Evolutionary conservation across 35 echinoderm and acorn worm species (phyloP), one percentile per base, ranked within the genome.

Genomic region (Apostichopus japonicus): DNA sequence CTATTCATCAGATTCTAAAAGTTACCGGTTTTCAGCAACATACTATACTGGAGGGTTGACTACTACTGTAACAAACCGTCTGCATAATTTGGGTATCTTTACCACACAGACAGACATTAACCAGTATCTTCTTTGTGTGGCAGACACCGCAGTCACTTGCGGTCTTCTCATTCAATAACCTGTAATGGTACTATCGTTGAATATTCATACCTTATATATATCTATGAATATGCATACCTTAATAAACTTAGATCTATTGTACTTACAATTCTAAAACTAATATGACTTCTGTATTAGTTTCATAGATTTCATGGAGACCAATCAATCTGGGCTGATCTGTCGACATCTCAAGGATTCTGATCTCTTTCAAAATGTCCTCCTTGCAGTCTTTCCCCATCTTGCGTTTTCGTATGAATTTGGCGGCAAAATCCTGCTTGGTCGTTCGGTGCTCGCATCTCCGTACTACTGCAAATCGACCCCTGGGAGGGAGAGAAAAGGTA

Each of bases 211-310:
- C 33, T 44, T 44, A 44, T 44, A 44, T 1, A 33, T 44, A 3
- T 44, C n/a, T n/a, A n/a, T n/a, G n/a, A n/a, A 44, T 44, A 44
- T 44, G 2, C 33, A 44, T 44, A 44, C 33, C 33, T 3, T 44
- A 44, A 44, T 44, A 44, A 0, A 44, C 33, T 13, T 61, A 61
- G 1, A 10, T n/a, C 76, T 87, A 59, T 6, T 5, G 15, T 84
- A 97, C 97, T 99, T 95, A 99, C 97, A 93, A 99, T 95, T 99
- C 97, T 86, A 99, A 80, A 56, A 99, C 97, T 11, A 99, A 73
- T 16, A 99, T 99, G 73, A 99, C 93, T 55, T 99, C 97, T 16
- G 90, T 92, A n/a, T 87, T 67, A 61, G 93, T 96, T 79, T 99
- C 97, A 65, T 95, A 99, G 6, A 99, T 91, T 72, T 99, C 95